These are phyloP conservation scores for Leucophora obtusa DNA, from an alignment of 2,888 invertebrate species.

Conservation along the genomic window DNA sequence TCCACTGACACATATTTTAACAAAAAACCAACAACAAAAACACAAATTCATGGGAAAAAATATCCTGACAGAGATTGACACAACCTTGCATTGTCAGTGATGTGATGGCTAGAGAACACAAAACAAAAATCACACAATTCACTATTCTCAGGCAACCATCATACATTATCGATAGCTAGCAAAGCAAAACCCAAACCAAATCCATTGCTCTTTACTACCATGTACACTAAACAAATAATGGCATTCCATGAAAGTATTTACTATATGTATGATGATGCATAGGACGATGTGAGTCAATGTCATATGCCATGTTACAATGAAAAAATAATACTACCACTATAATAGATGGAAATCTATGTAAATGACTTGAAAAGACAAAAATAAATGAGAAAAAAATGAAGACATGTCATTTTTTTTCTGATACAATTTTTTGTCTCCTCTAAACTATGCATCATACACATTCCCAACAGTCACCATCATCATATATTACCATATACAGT, in stretches of 20 bases:
- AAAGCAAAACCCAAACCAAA: conserved; percentile 35
- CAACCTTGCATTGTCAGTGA: conserved; percentile 59
- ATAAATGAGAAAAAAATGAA: conserved; percentile 53
- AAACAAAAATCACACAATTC: conserved; percentile 17
- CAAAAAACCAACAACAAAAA: neutral
- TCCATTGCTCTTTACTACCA: neutral
- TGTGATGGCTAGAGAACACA: conserved; percentile 38
- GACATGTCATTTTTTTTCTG: conserved; percentile 45
- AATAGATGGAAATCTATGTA: conserved; percentile 54
- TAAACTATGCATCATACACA: conserved; percentile 44
- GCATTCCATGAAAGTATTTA: conserved; percentile 8
- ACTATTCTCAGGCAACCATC: conserved; percentile 28
- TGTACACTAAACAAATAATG: conserved; percentile 21
- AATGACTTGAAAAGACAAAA: conserved; percentile 49
- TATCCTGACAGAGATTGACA: conserved; percentile 62
- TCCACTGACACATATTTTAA: conserved; percentile 60
- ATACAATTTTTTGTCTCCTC: neutral
- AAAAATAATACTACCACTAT: neutral
- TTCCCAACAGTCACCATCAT: conserved; percentile 46
- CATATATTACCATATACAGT: neutral
- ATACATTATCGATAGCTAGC: conserved; percentile 55
- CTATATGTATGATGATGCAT: neutral
- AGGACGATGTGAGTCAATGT: conserved; percentile 53
- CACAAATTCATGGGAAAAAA: conserved; percentile 30
- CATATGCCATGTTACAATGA: conserved; percentile 52